Percentiles rank a stretch among this genome's conserved stretches.
phyloP scores from a whole-genome alignment of 2,113 vertebrate species.

The Excalfactoria chinensis region DNA sequence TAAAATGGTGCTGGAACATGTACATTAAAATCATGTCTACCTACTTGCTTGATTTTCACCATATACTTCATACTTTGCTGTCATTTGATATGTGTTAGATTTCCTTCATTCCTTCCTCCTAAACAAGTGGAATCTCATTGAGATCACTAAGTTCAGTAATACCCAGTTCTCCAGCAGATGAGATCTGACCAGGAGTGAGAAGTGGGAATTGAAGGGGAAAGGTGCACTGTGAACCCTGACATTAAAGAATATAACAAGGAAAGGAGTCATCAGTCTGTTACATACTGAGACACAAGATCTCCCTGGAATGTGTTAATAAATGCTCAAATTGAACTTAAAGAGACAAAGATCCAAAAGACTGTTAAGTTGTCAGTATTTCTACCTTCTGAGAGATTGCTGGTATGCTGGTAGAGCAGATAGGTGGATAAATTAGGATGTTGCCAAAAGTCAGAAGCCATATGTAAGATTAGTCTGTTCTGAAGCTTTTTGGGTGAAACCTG shows the following conservation, averaged over 20 bases:
- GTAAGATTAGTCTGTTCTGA: not conserved
- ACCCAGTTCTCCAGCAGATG: not conserved
- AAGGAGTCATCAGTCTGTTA: not conserved
- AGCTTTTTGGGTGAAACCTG: rapidly evolving
- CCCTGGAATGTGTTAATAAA: not conserved
- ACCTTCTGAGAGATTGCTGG: not conserved
- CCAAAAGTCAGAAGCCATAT: not conserved
- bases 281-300: not conserved
- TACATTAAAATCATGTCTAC: not conserved
- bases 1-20: not conserved
- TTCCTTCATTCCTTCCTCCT: not conserved
- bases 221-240: not conserved
- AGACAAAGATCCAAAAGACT: not conserved
- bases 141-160: rapidly evolving
- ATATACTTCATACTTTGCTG: not conserved
- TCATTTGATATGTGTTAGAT: not conserved
- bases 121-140: not conserved
- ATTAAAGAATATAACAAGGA: not conserved
- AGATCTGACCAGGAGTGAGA: not conserved
- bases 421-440: not conserved
- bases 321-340: not conserved
- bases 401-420: not conserved
- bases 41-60: not conserved
- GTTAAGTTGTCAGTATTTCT: not conserved
- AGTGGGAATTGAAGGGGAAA: not conserved